Evolutionary conservation across 2,888 invertebrate species (phyloP).

Genomic region (Cephus pulcher): DNA sequence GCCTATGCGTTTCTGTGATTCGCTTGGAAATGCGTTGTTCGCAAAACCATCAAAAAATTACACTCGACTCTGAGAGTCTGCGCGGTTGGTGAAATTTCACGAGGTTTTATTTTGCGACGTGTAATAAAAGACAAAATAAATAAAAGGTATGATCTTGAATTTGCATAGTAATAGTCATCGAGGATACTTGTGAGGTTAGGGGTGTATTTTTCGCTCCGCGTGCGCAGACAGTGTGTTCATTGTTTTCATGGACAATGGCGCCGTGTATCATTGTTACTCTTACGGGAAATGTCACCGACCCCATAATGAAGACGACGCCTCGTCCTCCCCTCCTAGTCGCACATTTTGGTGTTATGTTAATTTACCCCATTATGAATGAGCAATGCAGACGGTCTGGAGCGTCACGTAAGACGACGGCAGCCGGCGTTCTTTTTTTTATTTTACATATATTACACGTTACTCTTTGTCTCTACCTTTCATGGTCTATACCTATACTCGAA

Average conservation of each 20-base stretch:
- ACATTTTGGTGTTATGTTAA: constrained; percentile 19
- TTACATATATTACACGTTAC: not conserved
- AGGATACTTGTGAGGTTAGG: not conserved
- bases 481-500: not conserved
- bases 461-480: not conserved
- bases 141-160: not conserved
- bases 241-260: constrained; percentile 49
- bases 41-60: not conserved
- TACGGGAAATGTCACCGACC: constrained; percentile 9
- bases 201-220: not conserved
- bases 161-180: not conserved
- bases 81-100: not conserved
- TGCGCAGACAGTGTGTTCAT: constrained; percentile 29
- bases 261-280: constrained; percentile 50
- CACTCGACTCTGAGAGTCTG: not conserved
- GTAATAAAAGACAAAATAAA: not conserved
- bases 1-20: no score
- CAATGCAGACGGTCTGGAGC: not conserved
- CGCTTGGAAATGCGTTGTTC: not conserved
- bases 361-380: constrained; percentile 12
- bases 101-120: not conserved
- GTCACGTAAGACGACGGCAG: not conserved
- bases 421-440: not conserved
- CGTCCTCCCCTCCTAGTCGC: not conserved
- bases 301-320: constrained; percentile 32